phyloP scores from a whole-genome alignment of 30 jellyfish, hydroid and myxozoan species.

The Pelagia noctiluca region DNA sequence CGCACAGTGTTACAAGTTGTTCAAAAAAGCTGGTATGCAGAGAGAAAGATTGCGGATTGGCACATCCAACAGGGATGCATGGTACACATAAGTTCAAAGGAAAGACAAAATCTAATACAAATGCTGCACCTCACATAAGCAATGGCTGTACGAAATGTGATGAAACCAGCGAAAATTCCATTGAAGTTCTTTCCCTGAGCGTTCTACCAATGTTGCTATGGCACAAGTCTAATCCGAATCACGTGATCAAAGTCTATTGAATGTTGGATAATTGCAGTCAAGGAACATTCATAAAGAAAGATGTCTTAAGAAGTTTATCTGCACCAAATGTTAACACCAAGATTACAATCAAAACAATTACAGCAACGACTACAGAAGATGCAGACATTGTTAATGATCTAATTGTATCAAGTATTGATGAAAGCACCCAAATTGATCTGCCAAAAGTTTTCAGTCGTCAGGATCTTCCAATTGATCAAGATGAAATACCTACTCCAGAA shows the following conservation, averaged over 20 bases:
- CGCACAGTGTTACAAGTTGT: constrained; percentile 24
- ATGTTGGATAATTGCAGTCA: too few species aligned
- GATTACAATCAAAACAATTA: too few species aligned
- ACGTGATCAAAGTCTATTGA: too few species aligned
- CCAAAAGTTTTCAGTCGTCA: constrained; percentile 57
- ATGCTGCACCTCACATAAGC: constrained; percentile 21
- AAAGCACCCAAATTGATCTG: constrained; percentile 41
- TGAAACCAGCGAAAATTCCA: constrained; percentile 14
- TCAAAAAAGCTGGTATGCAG: constrained; percentile 59
- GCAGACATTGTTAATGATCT: too few species aligned
- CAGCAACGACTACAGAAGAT: too few species aligned
- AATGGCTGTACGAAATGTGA: constrained; percentile 40
- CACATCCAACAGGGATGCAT: constrained; percentile 56
- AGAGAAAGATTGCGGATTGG: constrained; percentile 39
- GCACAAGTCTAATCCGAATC: too few species aligned
- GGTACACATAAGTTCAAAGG: constrained; percentile 49
- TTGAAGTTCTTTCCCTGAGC: constrained; percentile 15
- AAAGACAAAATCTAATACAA: constrained; percentile 40
- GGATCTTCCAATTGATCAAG: constrained; percentile 43
- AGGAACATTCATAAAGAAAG: too few species aligned
- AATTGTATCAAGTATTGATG: constrained; percentile 1
- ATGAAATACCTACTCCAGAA: too few species aligned
- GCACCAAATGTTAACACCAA: too few species aligned
- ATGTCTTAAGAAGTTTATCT: too few species aligned
- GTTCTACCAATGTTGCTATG: neutral